Conservation (phyloP, 2,797 vertebrate genomes). For the Pagetopsis macropterus region DNA sequence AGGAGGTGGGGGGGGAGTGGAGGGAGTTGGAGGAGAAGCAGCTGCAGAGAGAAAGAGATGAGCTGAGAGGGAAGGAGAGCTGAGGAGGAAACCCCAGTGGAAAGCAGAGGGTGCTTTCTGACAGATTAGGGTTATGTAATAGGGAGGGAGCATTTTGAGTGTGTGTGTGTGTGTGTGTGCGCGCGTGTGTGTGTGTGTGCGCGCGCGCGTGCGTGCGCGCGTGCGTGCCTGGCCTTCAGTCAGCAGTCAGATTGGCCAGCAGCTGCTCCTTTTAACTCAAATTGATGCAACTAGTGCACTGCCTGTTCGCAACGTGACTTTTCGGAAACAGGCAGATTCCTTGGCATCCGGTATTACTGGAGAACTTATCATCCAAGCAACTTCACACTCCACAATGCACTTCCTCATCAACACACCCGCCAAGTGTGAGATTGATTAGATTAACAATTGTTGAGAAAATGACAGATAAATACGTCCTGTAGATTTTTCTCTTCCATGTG, state of each 20-base stretch:
- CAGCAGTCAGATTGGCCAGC: constrained; percentile 61
- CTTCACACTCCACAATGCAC: no score
- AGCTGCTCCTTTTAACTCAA: constrained; percentile 64
- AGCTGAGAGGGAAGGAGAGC: constrained; percentile 36
- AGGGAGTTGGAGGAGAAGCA: constrained; percentile 45
- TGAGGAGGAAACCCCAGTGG: constrained; percentile 66
- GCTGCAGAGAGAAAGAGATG: constrained; percentile 51
- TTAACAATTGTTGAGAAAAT: no score
- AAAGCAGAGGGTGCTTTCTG: constrained; percentile 66
- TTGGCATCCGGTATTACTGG: no score
- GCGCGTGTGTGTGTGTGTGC: constrained; percentile 10
- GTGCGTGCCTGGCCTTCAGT: constrained; percentile 46
- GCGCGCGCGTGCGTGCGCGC: constrained; percentile 8
- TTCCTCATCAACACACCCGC: no score
- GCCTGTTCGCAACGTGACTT: no score
- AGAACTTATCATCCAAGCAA: no score
- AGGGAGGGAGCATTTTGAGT: constrained; percentile 59
- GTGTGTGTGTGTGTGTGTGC: constrained; percentile 27
- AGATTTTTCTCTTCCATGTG: no score
- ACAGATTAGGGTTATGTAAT: constrained; percentile 79
- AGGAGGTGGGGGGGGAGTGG: constrained; percentile 9
- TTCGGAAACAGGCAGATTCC: no score
- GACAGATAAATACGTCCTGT: no score
- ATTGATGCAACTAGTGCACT: constrained; percentile 17
- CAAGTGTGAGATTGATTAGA: no score